Evolutionary conservation across 2,797 vertebrate genomes (phyloP), one percentile per base, ranked within the genome.

Genomic region (Novumbra hubbsi): DNA sequence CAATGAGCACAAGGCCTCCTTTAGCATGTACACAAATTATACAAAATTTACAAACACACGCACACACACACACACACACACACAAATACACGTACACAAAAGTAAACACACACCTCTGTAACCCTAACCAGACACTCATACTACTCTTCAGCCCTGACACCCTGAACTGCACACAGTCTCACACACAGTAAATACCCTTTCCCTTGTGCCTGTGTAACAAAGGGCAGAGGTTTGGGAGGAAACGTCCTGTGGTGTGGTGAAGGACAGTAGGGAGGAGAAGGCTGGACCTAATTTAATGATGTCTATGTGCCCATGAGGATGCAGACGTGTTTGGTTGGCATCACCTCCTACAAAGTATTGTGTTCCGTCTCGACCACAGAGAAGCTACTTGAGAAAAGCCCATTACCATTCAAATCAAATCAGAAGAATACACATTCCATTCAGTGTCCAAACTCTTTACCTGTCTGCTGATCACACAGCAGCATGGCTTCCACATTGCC

Each of bases 141-240:
- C n/a, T 70, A 78, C 75, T 76, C 82, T 77, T 81, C 85, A 81
- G 84, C 80, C 82, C 75, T 86, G 88, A 86, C 84, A 57, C 50
- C 6, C 52, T n/a, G 19, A 55, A 19, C 19, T n/a, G n/a, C 80
- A 76, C 66, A 21, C 65, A 74, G 85, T 83, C 80, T 77, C 60
- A 30, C 70, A 79, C 79, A 30, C 73, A 90, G 86, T 87, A 89
- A 88, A 88, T 90, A 82, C 73, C 78, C 85, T 83, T 82, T 24
- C 30, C 17, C 21, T 75, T 45, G 21, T 32, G 21, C 71, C 70
- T 72, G 82, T 79, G 75, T 84, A 81, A 79, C 15, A 63, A 15
- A 83, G 85, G 86, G 79, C 79, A 78, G 81, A 86, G 89, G 84
- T 89, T 90, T 88, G 86, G 85, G 86, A 83, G 84, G 81, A 76